These are phyloP conservation scores for Acanthosepion pharaonis DNA, from an alignment of 2,888 invertebrate genomes.

Conservation along the genomic window DNA sequence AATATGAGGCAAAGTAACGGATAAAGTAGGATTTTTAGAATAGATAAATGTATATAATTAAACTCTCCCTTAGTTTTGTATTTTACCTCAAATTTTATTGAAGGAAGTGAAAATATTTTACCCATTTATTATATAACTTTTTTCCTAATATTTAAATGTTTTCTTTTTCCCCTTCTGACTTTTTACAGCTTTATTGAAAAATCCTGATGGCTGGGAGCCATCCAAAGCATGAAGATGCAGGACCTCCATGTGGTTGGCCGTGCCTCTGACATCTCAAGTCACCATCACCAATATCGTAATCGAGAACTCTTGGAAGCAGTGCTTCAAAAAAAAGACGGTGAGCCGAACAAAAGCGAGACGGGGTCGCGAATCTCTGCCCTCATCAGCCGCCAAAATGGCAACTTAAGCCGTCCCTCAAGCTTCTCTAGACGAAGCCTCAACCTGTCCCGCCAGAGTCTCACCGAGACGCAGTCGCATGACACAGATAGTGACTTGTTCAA, in stretches of 20 bases:
- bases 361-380: constrained; percentile 57
- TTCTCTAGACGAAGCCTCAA: constrained; percentile 51
- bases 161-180: too few species aligned
- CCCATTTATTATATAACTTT: too few species aligned
- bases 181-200: neutral
- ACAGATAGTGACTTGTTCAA: constrained; percentile 44
- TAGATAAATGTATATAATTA: too few species aligned
- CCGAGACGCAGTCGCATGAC: constrained; percentile 47
- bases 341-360: constrained; percentile 55
- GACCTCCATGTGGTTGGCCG: constrained; percentile 45
- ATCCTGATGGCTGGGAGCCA: constrained; percentile 43
- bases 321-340: constrained; percentile 64
- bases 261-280: constrained; percentile 41
- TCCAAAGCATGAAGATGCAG: constrained; percentile 47
- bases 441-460: constrained; percentile 55
- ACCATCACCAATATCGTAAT: constrained; percentile 55
- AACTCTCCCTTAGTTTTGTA: too few species aligned
- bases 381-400: constrained; percentile 56
- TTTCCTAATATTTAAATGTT: too few species aligned
- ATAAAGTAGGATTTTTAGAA: too few species aligned
- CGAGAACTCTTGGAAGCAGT: constrained; percentile 66
- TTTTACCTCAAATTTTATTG: too few species aligned
- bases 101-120: too few species aligned
- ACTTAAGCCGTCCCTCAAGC: constrained; percentile 58
- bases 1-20: too few species aligned